phyloP scores from a whole-genome alignment of 1,140 invertebrate species.

The Dermatophagoides farinae region DNA sequence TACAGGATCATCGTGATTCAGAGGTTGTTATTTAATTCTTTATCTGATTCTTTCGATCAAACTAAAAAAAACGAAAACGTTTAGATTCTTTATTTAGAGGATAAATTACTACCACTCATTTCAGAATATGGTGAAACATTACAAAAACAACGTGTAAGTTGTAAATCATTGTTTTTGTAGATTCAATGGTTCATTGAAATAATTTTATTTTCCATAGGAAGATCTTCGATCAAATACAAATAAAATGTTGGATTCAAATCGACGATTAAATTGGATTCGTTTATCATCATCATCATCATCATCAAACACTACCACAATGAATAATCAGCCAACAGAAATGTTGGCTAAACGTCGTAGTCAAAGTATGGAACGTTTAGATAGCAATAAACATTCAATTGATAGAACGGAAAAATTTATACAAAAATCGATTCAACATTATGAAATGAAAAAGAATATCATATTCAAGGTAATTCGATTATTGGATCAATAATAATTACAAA shows the following conservation, averaged over 20 bases:
- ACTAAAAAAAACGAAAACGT: background rate
- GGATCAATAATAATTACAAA: too few relatives aligned
- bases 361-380: background rate
- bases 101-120: background rate
- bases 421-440: background rate
- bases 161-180: background rate
- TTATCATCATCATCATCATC: background rate
- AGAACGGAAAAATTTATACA: background rate
- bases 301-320: background rate
- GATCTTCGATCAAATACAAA: background rate
- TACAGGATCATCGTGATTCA: slow-evolving; percentile 2
- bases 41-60: too few relatives aligned
- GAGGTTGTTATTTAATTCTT: background rate
- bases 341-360: background rate
- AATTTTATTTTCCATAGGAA: background rate
- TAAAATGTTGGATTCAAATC: background rate
- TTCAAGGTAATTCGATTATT: background rate
- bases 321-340: background rate
- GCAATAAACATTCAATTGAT: background rate
- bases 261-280: background rate
- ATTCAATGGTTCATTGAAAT: too few relatives aligned
- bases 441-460: background rate
- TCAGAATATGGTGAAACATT: background rate
- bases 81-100: background rate
- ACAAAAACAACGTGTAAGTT: slow-evolving; percentile 2